Conservation (phyloP, 2,797 vertebrate genomes). For the Sparus aurata region DNA sequence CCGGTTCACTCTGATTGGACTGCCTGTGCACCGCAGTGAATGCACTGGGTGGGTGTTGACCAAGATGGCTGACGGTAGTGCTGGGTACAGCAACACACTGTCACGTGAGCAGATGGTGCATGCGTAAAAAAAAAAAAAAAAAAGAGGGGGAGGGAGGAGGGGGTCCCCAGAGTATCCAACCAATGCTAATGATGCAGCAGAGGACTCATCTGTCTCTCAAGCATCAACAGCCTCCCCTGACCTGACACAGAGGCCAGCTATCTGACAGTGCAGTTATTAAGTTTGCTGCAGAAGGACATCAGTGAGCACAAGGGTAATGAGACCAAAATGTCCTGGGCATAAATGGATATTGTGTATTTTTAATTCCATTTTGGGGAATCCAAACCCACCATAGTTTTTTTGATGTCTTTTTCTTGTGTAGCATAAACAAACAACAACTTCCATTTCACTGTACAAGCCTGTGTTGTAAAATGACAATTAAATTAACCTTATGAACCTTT, state of each 20-base stretch:
- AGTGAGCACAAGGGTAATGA: neutral
- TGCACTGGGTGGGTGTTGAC: constrained; percentile 95
- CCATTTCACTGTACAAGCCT: too few species aligned
- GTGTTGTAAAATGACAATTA: too few species aligned
- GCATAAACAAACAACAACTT: too few species aligned
- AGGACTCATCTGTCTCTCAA: constrained; percentile 54
- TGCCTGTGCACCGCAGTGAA: constrained; percentile 87
- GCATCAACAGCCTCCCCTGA: constrained; percentile 46
- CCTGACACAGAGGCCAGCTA: constrained; percentile 22
- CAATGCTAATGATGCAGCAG: constrained; percentile 81
- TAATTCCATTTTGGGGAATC: neutral
- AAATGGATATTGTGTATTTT: neutral
- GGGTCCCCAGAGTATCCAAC: constrained; percentile 85
- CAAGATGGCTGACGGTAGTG: constrained; percentile 98
- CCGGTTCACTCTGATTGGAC: constrained; percentile 80
- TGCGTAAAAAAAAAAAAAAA: constrained; percentile 73
- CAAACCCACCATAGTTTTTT: too few species aligned
- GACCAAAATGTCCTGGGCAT: constrained; percentile 16
- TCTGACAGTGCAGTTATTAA: constrained; percentile 37
- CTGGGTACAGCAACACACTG: constrained; percentile 85
- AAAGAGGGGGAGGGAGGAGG: neutral
- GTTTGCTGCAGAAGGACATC: constrained; percentile 22
- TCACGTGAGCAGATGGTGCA: constrained; percentile 95
- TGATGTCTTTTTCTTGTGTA: too few species aligned
- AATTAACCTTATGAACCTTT: too few species aligned